These are phyloP conservation scores for Luperina nickerlii DNA, from an alignment of 2,888 invertebrate genomes.

Conservation along the genomic window DNA sequence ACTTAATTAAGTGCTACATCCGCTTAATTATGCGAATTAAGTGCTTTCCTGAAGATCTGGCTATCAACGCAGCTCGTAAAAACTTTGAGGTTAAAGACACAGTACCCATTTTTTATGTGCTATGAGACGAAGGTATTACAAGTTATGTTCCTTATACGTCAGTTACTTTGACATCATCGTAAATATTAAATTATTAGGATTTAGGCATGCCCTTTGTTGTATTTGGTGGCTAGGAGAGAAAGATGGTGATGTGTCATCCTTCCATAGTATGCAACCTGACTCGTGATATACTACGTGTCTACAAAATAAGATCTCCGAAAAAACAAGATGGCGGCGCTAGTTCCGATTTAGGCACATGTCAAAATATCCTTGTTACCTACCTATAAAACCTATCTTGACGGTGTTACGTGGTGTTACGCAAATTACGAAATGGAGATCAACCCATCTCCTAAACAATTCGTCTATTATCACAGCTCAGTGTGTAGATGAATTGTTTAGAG, in stretches of 20 bases:
- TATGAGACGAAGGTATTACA: conserved; percentile 46
- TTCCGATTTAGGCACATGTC: too few relatives aligned
- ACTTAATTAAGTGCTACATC: conserved; percentile 45
- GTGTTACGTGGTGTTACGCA: background rate
- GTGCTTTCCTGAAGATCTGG: conserved; percentile 27
- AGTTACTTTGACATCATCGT: conserved; percentile 46
- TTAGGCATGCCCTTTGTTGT: conserved; percentile 9
- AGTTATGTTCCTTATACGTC: conserved; percentile 49
- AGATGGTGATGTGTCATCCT: background rate
- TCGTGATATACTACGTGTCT: background rate
- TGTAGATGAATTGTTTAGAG: background rate
- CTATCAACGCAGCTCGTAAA: conserved; percentile 54
- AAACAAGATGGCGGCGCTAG: background rate
- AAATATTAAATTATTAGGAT: conserved; percentile 52
- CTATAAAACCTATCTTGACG: background rate
- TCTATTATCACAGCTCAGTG: too few relatives aligned
- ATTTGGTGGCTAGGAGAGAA: background rate
- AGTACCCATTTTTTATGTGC: conserved; percentile 48
- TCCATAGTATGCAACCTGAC: background rate
- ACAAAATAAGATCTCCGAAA: background rate
- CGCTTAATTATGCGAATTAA: conserved; percentile 46
- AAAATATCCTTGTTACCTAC: background rate
- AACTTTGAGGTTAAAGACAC: conserved; percentile 49
- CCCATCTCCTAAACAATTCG: too few relatives aligned
- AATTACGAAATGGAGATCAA: background rate